Conservation (phyloP, 1,140 invertebrate species). For the Eufriesea mexicana region DNA sequence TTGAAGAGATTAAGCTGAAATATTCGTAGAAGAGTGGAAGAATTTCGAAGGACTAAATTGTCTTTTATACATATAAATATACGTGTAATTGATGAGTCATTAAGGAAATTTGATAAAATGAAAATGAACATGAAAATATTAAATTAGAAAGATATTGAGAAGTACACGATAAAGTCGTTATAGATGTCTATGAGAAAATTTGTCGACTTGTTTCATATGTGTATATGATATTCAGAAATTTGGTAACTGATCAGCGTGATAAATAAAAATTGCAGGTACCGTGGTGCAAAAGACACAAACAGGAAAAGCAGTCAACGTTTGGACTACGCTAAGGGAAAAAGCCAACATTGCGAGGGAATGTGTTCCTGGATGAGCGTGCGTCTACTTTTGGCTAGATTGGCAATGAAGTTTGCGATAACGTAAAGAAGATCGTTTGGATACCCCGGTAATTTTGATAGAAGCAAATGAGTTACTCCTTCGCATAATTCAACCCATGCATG, state of each 20-base stretch:
- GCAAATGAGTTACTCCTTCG: slow-evolving; percentile 21
- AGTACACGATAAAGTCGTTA: not conserved
- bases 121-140: too few species aligned
- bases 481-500: slow-evolving; percentile 38
- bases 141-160: too few species aligned
- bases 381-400: not conserved
- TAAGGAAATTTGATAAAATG: too few species aligned
- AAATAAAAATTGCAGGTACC: slow-evolving; percentile 16
- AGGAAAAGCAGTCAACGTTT: not conserved
- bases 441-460: slow-evolving; percentile 32
- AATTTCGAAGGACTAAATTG: not conserved
- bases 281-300: not conserved
- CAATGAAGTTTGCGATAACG: not conserved
- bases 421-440: slow-evolving; percentile 1
- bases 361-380: slow-evolving; percentile 19
- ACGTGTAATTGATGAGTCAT: not conserved
- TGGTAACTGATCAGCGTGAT: not conserved
- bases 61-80: not conserved
- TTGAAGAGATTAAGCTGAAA: not conserved
- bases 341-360: not conserved
- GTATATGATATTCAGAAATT: not conserved
- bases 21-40: not conserved
- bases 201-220: too few species aligned
- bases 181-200: not conserved
- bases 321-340: not conserved